These are phyloP conservation scores for Benthosema pterotum DNA, from an alignment of 2,797 vertebrate genomes.

Conservation along the genomic window DNA sequence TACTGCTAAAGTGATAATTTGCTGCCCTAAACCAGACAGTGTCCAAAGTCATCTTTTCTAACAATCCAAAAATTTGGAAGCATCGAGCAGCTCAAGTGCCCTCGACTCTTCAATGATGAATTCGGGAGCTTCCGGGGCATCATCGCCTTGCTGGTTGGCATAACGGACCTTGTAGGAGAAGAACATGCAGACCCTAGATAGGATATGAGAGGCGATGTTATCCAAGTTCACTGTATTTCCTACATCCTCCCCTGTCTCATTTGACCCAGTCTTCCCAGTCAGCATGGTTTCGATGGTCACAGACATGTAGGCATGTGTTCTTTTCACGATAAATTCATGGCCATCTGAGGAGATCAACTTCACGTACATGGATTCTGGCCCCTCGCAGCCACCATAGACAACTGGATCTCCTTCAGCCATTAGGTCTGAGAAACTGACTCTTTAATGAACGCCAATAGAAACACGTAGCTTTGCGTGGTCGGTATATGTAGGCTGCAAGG, in stretches of 20 bases:
- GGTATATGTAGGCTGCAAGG: too few relatives aligned
- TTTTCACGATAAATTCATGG: too few relatives aligned
- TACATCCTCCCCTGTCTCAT: slow-evolving; percentile 98
- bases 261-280: slow-evolving; percentile 93
- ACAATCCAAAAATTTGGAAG: slow-evolving; percentile 99
- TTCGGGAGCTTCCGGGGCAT: slow-evolving; percentile 96
- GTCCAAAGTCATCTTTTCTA: slow-evolving; percentile 91
- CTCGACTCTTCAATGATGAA: slow-evolving; percentile 99
- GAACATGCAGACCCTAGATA: slow-evolving; percentile 99
- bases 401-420: too few relatives aligned
- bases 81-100: slow-evolving; percentile 98
- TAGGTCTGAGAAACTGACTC: too few relatives aligned
- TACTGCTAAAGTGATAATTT: too few relatives aligned
- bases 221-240: slow-evolving; percentile 99
- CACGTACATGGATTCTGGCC: too few relatives aligned
- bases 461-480: too few relatives aligned
- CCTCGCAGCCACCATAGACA: too few relatives aligned
- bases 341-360: too few relatives aligned
- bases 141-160: slow-evolving; percentile 87
- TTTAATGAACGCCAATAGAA: too few relatives aligned
- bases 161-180: slow-evolving; percentile 99
- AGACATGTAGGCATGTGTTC: slow-evolving; percentile 95
- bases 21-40: too few relatives aligned
- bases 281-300: slow-evolving; percentile 99
- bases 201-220: slow-evolving; percentile 97